phyloP scores from a whole-genome alignment of 2,113 vertebrate species.

The Butorides virescens region DNA sequence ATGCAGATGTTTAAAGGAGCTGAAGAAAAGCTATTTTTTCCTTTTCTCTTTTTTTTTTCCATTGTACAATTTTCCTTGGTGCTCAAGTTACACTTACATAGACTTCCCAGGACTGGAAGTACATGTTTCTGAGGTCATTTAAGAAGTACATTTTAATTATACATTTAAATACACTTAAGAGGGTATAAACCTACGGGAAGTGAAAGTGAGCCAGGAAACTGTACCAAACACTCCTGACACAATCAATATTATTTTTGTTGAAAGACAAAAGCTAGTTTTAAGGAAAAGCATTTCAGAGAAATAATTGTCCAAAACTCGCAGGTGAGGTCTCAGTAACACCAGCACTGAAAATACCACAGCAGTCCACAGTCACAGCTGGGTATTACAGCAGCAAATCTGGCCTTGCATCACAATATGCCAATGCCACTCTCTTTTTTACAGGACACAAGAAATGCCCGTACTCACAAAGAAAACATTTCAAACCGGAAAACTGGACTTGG shows the following conservation, averaged over 20 bases:
- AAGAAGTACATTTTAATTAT: neutral
- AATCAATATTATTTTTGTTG: neutral
- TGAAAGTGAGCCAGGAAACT: neutral
- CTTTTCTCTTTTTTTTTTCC: neutral
- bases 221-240: neutral
- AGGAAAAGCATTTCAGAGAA: neutral
- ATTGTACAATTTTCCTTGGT: neutral
- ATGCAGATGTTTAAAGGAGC: neutral
- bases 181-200: neutral
- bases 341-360: neutral
- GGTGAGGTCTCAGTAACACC: neutral
- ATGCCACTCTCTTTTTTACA: neutral
- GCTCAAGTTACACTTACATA: neutral
- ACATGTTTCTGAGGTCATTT: neutral
- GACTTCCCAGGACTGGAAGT: neutral
- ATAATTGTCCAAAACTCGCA: neutral
- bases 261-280: neutral
- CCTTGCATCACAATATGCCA: neutral
- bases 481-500: neutral
- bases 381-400: neutral
- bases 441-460: neutral
- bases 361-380: neutral
- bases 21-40: neutral
- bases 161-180: neutral
- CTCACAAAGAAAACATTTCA: neutral